A percentile compares a stretch with the other conserved stretches of the same genome.
Conservation (phyloP, 2,888 invertebrate species). For the Gortyna flavago region DNA sequence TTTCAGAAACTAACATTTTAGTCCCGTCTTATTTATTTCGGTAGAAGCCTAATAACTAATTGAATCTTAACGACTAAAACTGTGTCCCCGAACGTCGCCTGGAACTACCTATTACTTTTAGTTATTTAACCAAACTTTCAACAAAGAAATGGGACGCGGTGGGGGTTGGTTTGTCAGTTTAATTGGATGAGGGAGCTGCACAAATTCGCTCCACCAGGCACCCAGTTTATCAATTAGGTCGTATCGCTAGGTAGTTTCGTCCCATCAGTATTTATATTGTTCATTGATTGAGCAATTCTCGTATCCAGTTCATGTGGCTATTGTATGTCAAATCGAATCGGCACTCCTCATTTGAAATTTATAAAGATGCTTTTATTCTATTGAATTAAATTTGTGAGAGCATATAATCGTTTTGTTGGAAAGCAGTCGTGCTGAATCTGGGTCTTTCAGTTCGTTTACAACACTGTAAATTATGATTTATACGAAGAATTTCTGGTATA, state of each 20-base stretch:
- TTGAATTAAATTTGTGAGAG: constrained; percentile 37
- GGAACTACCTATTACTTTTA: constrained; percentile 44
- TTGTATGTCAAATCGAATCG: constrained; percentile 62
- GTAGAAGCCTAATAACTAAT: constrained; percentile 46
- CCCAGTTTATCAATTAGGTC: constrained; percentile 83
- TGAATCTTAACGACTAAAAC: constrained; percentile 47
- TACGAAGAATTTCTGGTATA: neutral
- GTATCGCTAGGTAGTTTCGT: constrained; percentile 76
- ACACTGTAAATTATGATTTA: constrained; percentile 6
- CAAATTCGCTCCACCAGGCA: constrained; percentile 75
- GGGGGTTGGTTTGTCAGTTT: constrained; percentile 77
- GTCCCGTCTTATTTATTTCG: constrained; percentile 24
- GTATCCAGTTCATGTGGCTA: constrained; percentile 67
- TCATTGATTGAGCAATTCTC: constrained; percentile 79
- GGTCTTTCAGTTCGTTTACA: constrained; percentile 18
- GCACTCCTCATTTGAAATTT: constrained; percentile 61
- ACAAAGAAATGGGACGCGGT: constrained; percentile 65
- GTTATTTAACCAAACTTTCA: constrained; percentile 63
- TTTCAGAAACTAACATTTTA: constrained; percentile 36
- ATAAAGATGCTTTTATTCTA: constrained; percentile 54
- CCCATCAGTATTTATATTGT: constrained; percentile 79
- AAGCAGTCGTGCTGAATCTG: constrained; percentile 28
- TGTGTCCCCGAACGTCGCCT: constrained; percentile 36
- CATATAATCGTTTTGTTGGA: constrained; percentile 34
- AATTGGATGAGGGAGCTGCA: constrained; percentile 79